Percentiles rank a stretch among this genome's conserved stretches.
These are phyloP conservation scores for Tamias sibiricus DNA, from an alignment of 2,113 vertebrate genomes.

Conservation along the genomic window DNA sequence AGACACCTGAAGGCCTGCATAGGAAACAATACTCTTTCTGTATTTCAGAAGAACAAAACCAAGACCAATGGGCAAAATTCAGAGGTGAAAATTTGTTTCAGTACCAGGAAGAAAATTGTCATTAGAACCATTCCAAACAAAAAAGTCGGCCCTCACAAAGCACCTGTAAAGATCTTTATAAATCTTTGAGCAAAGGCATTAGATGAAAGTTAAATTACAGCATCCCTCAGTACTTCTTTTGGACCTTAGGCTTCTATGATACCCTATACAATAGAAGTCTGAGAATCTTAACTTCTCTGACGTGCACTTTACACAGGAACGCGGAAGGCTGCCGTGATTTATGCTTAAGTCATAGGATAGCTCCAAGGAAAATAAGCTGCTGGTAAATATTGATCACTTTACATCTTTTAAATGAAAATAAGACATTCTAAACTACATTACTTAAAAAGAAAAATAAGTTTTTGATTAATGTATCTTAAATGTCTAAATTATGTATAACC, in stretches of 20 bases:
- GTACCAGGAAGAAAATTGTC: not conserved
- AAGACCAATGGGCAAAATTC: not conserved
- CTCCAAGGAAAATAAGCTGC: not conserved
- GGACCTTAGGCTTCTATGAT: not conserved
- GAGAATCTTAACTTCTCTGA: not conserved
- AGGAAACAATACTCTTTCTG: not conserved
- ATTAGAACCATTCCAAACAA: not conserved
- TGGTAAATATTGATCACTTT: not conserved
- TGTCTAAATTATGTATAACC: slow-evolving; percentile 39
- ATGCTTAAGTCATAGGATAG: not conserved
- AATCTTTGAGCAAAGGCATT: not conserved
- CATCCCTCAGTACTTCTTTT: not conserved
- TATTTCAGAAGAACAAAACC: not conserved
- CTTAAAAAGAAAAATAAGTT: not conserved
- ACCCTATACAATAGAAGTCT: not conserved
- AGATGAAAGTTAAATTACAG: not conserved
- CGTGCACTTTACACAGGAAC: not conserved
- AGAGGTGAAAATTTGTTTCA: not conserved
- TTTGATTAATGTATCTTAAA: slow-evolving; percentile 2
- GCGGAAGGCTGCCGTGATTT: not conserved
- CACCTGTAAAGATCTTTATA: not conserved
- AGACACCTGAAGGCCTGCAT: not conserved
- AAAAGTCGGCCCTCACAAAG: not conserved
- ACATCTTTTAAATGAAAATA: slow-evolving; percentile 27
- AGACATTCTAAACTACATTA: not conserved